Base-by-base conservation (phyloP, 2,797 vertebrate genomes). In the Enteromius fasciolatus region DNA sequence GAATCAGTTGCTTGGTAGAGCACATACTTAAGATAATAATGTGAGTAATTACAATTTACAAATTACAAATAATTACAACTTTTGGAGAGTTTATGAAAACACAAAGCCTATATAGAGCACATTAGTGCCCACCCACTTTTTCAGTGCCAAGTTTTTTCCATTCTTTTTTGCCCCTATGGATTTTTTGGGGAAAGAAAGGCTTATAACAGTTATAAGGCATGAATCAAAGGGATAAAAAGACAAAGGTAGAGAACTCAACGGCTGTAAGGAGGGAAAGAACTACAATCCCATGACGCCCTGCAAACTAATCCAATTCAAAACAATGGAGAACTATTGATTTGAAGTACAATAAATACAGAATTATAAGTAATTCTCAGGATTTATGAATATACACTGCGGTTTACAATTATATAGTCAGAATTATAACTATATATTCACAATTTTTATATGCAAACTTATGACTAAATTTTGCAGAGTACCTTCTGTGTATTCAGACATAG, bases 1-100 rank as follows among this genome's bases (percentile, higher is more conserved):
- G 64, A 48, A 78, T 85, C 10, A 4, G 75, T 18, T 67, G 75
- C 39, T 77, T 54, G 46, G 66, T 44, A 28, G 74, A 36, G 10
- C 74, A 64, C 9, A 3, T 12, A 50, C 23, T 57, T 10, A 17
- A 3, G 9, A 11, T 72, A 41, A 70, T 63, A 72, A 80, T 61
- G n/a, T 44, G 44, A 63, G 2, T 50, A 59, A 48, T 36, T 6
- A n/a, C n/a, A n/a, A n/a, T n/a, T n/a, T n/a, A n/a, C n/a, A n/a
- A n/a, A n/a, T n/a, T n/a, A n/a, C n/a, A n/a, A n/a, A n/a, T 50
- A 59, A 48, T 36, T 6, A 74, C 1, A 23, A 39, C 72, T 39
- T 74, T 6, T 39, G 7, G 10, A 11, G 52, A 76, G 1, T 46
- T 70, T 70, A 31, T 63, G 36, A 36, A 61, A 39, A 44, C 7